A percentile compares a stretch with the other conserved stretches of the same genome.
Conservation (phyloP, 2,113 vertebrate genomes). For the Pteruthius melanotis region DNA sequence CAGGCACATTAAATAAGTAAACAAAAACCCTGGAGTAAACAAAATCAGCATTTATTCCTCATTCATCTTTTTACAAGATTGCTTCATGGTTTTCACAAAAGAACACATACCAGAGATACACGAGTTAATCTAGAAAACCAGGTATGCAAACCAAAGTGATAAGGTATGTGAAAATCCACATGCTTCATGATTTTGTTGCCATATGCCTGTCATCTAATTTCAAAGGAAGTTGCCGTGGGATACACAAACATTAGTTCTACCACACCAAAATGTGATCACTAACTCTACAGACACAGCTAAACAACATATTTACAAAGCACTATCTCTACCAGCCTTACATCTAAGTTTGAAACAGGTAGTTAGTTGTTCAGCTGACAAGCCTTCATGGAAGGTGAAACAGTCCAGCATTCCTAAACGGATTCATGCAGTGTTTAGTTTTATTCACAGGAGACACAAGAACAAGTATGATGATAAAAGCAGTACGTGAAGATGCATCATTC, state of each 20-base stretch:
- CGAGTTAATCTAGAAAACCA: not conserved
- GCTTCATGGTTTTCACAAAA: not conserved
- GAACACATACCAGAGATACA: slow-evolving; percentile 6
- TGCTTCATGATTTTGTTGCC: not conserved
- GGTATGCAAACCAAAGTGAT: not conserved
- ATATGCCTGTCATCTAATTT: not conserved
- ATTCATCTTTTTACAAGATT: slow-evolving; percentile 5
- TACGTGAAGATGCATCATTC: not conserved
- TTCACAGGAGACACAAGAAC: not conserved
- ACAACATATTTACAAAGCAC: not conserved
- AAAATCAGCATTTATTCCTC: slow-evolving; percentile 65
- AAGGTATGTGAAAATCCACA: not conserved
- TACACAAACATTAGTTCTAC: not conserved
- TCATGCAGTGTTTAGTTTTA: slow-evolving; percentile 14
- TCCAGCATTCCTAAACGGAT: not conserved
- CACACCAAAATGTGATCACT: not conserved
- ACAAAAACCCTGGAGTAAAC: slow-evolving; percentile 41
- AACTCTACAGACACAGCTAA: not conserved
- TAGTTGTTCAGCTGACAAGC: slow-evolving; percentile 32
- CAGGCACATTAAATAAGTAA: slow-evolving; percentile 5
- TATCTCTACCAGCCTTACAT: not conserved
- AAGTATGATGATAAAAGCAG: not conserved
- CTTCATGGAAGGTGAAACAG: slow-evolving; percentile 73
- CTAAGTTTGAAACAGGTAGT: slow-evolving; percentile 9
- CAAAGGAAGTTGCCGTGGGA: not conserved